Percentiles rank a stretch among this genome's conserved stretches.
Evolutionary conservation across 2,113 vertebrate genomes (phyloP).

Genomic region (Coptodon bakossiorum): DNA sequence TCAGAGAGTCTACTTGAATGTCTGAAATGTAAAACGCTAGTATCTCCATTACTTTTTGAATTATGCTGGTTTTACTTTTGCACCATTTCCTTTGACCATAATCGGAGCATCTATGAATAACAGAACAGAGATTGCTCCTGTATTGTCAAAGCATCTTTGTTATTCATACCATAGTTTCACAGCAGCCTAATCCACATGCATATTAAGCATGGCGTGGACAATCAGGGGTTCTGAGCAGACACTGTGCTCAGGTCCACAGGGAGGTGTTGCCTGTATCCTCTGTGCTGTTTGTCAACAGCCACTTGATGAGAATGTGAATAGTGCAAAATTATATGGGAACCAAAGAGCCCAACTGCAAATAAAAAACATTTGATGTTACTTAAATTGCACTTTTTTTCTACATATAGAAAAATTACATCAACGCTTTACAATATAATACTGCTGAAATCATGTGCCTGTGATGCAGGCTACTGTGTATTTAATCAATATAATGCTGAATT

Average conservation of each 20-base stretch:
- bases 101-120: constrained; percentile 6
- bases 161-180: constrained; percentile 44
- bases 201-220: constrained; percentile 27
- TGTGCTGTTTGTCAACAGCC: constrained; percentile 27
- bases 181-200: constrained; percentile 28
- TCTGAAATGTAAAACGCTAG: not conserved
- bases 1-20: not conserved
- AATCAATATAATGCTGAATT: not conserved
- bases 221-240: constrained; percentile 27
- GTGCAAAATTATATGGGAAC: constrained; percentile 14
- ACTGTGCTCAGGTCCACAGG: constrained; percentile 12
- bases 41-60: not conserved
- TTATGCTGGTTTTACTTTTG: constrained; percentile 14
- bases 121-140: constrained; percentile 1
- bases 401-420: not conserved
- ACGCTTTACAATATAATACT: not conserved
- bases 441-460: not conserved
- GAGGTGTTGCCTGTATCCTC: constrained; percentile 26
- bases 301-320: constrained; percentile 9
- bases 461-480: not conserved
- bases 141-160: constrained; percentile 30
- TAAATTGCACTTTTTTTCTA: not conserved
- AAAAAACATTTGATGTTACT: not conserved
- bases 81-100: not conserved
- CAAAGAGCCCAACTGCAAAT: not conserved